Conservation (phyloP, 2,888 invertebrate species). For the Beris morrisii region DNA sequence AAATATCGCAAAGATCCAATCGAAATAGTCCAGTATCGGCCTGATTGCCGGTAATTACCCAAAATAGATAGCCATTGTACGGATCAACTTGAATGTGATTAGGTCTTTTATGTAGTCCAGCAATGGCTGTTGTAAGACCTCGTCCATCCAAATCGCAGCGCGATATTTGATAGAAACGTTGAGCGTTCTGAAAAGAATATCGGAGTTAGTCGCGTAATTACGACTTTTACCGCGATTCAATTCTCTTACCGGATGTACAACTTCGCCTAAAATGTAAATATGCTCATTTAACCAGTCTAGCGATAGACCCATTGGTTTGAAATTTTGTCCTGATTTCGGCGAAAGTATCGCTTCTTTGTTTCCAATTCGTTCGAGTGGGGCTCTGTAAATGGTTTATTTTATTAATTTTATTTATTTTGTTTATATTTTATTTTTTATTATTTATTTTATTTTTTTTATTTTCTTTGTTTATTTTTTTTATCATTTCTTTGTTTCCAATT, state of each 20-base stretch:
- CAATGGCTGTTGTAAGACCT: conserved; percentile 69
- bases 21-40: conserved; percentile 71
- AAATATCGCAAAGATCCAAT: conserved; percentile 74
- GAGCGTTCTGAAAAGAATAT: conserved; percentile 32
- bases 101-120: conserved; percentile 70
- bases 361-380: conserved; percentile 46
- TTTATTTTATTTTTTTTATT: neutral
- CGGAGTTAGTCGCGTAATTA: too few species aligned
- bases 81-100: conserved; percentile 88
- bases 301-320: conserved; percentile 70
- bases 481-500: too few species aligned
- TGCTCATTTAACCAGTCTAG: conserved; percentile 89
- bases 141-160: conserved; percentile 75
- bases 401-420: too few species aligned
- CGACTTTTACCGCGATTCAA: too few species aligned
- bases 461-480: too few species aligned
- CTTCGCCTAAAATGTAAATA: conserved; percentile 79
- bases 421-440: neutral
- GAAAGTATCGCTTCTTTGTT: conserved; percentile 58
- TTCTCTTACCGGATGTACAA: conserved; percentile 57
- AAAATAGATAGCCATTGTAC: conserved; percentile 88
- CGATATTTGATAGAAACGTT: conserved; percentile 70
- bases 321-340: conserved; percentile 61
- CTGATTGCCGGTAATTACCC: conserved; percentile 62
- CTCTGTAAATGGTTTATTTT: conserved; percentile 30